Conservation (phyloP, 2,113 vertebrate species). For the Anthoscopus minutus region DNA sequence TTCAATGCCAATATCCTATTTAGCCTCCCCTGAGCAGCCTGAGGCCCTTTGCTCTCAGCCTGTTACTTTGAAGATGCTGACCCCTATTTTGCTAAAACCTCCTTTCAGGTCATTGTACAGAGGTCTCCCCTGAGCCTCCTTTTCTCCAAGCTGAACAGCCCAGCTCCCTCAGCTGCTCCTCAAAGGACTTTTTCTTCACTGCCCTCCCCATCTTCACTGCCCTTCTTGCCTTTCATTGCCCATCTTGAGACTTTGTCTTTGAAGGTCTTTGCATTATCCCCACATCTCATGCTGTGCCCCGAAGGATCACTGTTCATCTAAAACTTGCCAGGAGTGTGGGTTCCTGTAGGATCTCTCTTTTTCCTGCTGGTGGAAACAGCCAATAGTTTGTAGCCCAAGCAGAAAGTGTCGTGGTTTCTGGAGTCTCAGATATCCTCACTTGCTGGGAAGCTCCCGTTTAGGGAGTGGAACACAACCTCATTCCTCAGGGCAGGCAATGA, state of each 20-base stretch:
- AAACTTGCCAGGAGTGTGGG: background rate
- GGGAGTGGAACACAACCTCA: background rate
- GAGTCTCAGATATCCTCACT: background rate
- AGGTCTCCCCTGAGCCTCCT: background rate
- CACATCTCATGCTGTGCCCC: background rate
- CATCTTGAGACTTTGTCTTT: background rate
- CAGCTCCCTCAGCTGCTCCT: background rate
- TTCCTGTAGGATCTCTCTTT: background rate
- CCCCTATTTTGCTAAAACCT: background rate
- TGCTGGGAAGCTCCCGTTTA: background rate
- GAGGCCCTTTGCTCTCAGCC: background rate
- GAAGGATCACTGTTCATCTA: accelerated
- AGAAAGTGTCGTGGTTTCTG: background rate
- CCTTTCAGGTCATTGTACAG: background rate
- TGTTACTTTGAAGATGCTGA: background rate
- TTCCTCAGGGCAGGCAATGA: background rate
- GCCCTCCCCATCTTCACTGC: background rate
- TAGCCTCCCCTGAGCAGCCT: background rate
- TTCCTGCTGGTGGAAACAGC: background rate
- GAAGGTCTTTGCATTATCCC: background rate
- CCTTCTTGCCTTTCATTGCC: background rate
- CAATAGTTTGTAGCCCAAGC: background rate
- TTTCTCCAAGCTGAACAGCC: background rate
- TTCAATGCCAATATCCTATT: background rate
- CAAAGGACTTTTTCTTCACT: background rate